These are phyloP conservation scores for Pharmacophagus antenor DNA, from an alignment of 2,888 invertebrate genomes.

Conservation along the genomic window DNA sequence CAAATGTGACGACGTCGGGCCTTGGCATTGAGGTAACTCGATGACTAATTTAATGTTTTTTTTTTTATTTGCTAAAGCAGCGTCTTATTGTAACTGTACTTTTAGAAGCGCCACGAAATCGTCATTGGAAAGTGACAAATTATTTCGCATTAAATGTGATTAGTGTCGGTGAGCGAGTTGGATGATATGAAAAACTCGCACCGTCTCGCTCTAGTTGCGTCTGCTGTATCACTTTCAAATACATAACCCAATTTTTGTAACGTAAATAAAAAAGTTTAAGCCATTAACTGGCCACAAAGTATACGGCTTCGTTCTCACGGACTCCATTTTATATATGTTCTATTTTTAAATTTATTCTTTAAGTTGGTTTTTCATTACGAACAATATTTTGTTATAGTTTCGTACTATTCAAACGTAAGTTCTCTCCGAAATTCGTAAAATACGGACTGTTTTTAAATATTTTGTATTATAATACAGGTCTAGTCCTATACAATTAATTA, in stretches of 20 bases:
- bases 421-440: too few species aligned
- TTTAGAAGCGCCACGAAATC: slow-evolving; percentile 5
- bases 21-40: slow-evolving; percentile 71
- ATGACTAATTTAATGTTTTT: slow-evolving; percentile 52
- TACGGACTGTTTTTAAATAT: too few species aligned
- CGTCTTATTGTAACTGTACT: slow-evolving; percentile 13
- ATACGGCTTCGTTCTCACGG: neutral
- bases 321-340: neutral
- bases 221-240: slow-evolving; percentile 22
- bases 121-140: slow-evolving; percentile 22
- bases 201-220: slow-evolving; percentile 14
- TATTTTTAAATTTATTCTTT: too few species aligned
- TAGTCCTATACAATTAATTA: too few species aligned
- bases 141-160: slow-evolving; percentile 17
- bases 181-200: slow-evolving; percentile 15
- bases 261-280: neutral
- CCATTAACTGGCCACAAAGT: neutral
- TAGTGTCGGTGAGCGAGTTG: slow-evolving; percentile 16
- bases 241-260: neutral
- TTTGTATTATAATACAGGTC: too few species aligned
- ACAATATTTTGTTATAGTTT: too few species aligned
- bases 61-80: slow-evolving; percentile 10
- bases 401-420: too few species aligned
- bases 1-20: slow-evolving; percentile 51
- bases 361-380: too few species aligned